These are phyloP conservation scores for Erpobdella octoculata DNA, from an alignment of 2,888 invertebrate species.

Conservation along the genomic window DNA sequence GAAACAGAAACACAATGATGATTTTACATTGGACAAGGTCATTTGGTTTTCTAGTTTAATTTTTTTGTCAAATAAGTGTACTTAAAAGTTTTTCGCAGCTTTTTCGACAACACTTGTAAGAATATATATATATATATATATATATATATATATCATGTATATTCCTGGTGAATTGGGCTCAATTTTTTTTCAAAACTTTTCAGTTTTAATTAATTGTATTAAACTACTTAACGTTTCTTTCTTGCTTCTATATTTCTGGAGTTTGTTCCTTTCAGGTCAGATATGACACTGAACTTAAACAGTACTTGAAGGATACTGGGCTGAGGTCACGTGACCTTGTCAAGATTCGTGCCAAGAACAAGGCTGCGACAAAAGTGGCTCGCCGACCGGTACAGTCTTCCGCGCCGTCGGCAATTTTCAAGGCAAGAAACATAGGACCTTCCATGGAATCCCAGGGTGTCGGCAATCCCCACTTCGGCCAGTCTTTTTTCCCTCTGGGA, in stretches of 20 bases:
- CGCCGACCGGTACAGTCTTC: neutral
- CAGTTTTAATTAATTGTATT: neutral
- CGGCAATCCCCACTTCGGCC: constrained; percentile 14
- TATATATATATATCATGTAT: too few species aligned
- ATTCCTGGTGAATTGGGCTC: too few species aligned
- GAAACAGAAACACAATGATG: constrained; percentile 39
- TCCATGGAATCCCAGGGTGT: neutral
- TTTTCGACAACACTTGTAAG: neutral
- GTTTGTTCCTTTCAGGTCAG: constrained; percentile 25
- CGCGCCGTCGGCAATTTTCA: neutral
- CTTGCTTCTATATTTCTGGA: neutral
- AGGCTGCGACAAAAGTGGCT: constrained; percentile 1
- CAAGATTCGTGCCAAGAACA: constrained; percentile 35
- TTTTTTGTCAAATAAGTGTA: too few species aligned
- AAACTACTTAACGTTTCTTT: too few species aligned
- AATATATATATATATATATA: neutral
- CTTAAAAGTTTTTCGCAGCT: neutral
- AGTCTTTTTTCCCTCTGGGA: constrained; percentile 21
- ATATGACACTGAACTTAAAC: constrained; percentile 37
- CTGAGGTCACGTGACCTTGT: constrained; percentile 37
- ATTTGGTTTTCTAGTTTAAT: too few species aligned
- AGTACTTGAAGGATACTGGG: constrained; percentile 37
- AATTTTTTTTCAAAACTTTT: too few species aligned
- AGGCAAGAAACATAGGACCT: neutral
- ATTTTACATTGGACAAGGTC: constrained; percentile 34